These are phyloP conservation scores for Calidris pygmaea DNA, from an alignment of 2,113 vertebrate species.

Conservation along the genomic window DNA sequence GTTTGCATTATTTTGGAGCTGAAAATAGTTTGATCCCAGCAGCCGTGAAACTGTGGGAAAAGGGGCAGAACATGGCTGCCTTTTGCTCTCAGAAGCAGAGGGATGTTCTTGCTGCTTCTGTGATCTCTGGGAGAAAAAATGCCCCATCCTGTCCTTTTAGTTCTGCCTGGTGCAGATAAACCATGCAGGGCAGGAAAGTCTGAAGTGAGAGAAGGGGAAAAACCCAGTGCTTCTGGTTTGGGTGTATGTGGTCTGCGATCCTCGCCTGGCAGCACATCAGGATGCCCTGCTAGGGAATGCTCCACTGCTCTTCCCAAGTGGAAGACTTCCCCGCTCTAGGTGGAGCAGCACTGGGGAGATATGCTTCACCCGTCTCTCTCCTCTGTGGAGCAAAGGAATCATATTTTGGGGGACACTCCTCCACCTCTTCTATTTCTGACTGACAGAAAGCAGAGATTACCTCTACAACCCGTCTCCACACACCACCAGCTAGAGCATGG, in stretches of 20 bases:
- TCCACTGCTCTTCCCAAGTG: background rate
- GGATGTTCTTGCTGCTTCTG: background rate
- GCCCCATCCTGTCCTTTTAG: background rate
- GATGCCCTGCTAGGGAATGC: rapidly evolving
- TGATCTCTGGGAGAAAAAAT: background rate
- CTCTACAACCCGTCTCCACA: background rate
- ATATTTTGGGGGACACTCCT: background rate
- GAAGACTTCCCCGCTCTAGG: background rate
- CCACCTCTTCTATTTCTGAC: background rate
- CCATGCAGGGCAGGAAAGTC: background rate
- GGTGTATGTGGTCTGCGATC: background rate
- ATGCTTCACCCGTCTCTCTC: background rate
- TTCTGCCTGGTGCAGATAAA: background rate
- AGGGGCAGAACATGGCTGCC: background rate
- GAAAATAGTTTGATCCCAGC: background rate
- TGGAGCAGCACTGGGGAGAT: background rate
- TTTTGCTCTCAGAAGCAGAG: background rate
- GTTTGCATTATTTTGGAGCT: background rate
- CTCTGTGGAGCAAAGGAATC: background rate
- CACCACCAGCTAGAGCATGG: background rate
- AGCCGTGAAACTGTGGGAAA: background rate
- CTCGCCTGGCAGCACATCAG: background rate
- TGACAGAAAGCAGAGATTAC: background rate
- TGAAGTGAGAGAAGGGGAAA: background rate
- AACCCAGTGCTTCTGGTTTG: background rate